A percentile compares a stretch with the other conserved stretches of the same genome.
phyloP scores from a whole-genome alignment of 2,888 invertebrate genomes.

The Ochropleura plecta region DNA sequence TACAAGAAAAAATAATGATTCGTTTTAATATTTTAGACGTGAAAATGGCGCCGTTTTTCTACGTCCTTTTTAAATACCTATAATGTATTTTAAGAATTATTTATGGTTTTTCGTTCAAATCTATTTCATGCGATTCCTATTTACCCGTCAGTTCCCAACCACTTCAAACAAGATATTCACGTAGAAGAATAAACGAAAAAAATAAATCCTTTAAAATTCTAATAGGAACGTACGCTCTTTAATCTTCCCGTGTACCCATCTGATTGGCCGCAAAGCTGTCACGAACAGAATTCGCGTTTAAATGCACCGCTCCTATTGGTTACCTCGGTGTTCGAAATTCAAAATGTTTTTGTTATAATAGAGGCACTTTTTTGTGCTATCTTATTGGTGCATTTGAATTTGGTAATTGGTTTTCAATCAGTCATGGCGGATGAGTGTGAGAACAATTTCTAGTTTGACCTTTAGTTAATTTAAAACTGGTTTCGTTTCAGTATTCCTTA shows the following conservation, averaged over 20 bases:
- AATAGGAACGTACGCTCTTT: conserved; percentile 81
- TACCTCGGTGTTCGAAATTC: conserved; percentile 75
- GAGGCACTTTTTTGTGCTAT: conserved; percentile 70
- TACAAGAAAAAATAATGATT: not conserved
- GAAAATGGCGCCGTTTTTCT: not conserved
- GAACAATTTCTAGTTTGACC: conserved; percentile 63
- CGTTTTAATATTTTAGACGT: not conserved
- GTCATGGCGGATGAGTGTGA: conserved; percentile 34
- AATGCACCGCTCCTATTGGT: conserved; percentile 85
- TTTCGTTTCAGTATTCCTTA: conserved; percentile 23
- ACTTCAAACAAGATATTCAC: conserved; percentile 64
- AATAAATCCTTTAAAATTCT: conserved; percentile 80
- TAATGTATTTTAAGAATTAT: not conserved
- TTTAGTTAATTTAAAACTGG: conserved; percentile 52
- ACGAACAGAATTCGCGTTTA: conserved; percentile 85
- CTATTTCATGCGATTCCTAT: conserved; percentile 25
- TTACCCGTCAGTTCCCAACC: conserved; percentile 36
- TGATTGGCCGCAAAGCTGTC: conserved; percentile 88
- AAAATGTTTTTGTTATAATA: conserved; percentile 76
- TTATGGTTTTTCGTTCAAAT: not conserved
- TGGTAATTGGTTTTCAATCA: conserved; percentile 76
- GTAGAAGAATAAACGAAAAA: conserved; percentile 63
- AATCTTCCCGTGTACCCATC: conserved; percentile 84
- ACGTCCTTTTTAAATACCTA: not conserved
- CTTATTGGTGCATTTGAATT: conserved; percentile 77